Evolutionary conservation across 2,797 vertebrate genomes (phyloP).

Genomic region (Telmatherina bonti): DNA sequence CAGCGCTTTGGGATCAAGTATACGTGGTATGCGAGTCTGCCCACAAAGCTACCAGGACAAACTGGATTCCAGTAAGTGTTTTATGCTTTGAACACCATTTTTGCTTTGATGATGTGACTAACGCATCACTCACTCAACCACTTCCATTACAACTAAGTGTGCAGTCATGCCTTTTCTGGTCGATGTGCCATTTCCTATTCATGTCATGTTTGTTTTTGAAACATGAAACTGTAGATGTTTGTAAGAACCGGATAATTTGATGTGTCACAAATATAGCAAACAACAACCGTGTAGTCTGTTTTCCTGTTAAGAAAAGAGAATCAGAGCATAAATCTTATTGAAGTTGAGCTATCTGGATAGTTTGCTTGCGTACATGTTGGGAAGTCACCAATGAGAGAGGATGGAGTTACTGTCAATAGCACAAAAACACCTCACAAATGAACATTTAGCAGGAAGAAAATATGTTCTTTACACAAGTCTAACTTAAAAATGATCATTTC

Average conservation of each 20-base stretch:
- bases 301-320: slow-evolving; percentile 32
- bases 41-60: slow-evolving; percentile 59
- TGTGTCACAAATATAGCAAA: slow-evolving; percentile 56
- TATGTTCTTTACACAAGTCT: not conserved
- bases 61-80: slow-evolving; percentile 70
- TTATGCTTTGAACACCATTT: slow-evolving; percentile 56
- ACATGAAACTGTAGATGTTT: slow-evolving; percentile 53
- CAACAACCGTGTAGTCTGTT: slow-evolving; percentile 61
- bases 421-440: slow-evolving; percentile 34
- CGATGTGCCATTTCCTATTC: slow-evolving; percentile 55
- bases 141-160: slow-evolving; percentile 58
- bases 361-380: slow-evolving; percentile 36
- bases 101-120: slow-evolving; percentile 75
- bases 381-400: slow-evolving; percentile 47
- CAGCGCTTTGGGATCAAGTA: slow-evolving; percentile 48
- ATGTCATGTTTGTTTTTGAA: slow-evolving; percentile 69
- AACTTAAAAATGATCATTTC: not conserved
- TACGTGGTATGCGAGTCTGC: slow-evolving; percentile 41
- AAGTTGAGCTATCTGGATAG: slow-evolving; percentile 30
- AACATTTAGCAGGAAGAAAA: slow-evolving; percentile 30
- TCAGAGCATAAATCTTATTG: slow-evolving; percentile 6
- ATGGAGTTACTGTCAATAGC: slow-evolving; percentile 44
- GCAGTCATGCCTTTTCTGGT: slow-evolving; percentile 40
- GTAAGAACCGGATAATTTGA: slow-evolving; percentile 50
- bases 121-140: slow-evolving; percentile 68